phyloP scores from a whole-genome alignment of 2,888 invertebrate species.

The Hipparchia semele region DNA sequence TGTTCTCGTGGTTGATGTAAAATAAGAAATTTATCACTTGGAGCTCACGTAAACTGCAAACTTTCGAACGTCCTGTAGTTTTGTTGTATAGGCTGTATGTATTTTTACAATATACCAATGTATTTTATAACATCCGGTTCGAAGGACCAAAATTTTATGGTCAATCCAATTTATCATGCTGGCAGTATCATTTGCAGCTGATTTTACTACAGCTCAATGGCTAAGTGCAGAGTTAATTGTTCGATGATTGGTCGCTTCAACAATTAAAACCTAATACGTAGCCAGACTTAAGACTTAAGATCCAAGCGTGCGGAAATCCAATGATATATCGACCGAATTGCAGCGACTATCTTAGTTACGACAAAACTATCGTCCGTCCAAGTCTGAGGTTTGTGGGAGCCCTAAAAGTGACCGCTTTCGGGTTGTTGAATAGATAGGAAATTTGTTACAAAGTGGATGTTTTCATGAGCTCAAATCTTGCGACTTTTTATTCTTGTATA shows the following conservation, averaged over 20 bases:
- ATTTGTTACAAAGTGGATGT: slow-evolving; percentile 57
- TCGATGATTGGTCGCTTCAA: no score
- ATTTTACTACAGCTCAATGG: background rate
- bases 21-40: slow-evolving; percentile 70
- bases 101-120: no score
- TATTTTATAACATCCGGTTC: no score
- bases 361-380: background rate
- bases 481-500: slow-evolving; percentile 56
- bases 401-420: slow-evolving; percentile 63
- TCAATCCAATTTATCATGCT: no score
- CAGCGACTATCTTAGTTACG: background rate
- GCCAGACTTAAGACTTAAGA: background rate
- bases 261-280: background rate
- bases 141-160: no score
- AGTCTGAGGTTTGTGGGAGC: background rate
- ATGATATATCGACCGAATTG: background rate
- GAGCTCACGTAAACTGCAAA: background rate
- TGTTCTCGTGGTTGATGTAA: slow-evolving; percentile 64
- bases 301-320: background rate
- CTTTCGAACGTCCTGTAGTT: background rate
- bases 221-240: no score
- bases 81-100: no score
- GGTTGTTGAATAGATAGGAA: slow-evolving; percentile 71
- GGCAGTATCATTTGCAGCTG: background rate
- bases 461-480: slow-evolving; percentile 68